Evolutionary conservation across 2,888 invertebrate genomes (phyloP), one percentile per base, ranked within the genome.

Genomic region (Xanthorhoe spadicearia): DNA sequence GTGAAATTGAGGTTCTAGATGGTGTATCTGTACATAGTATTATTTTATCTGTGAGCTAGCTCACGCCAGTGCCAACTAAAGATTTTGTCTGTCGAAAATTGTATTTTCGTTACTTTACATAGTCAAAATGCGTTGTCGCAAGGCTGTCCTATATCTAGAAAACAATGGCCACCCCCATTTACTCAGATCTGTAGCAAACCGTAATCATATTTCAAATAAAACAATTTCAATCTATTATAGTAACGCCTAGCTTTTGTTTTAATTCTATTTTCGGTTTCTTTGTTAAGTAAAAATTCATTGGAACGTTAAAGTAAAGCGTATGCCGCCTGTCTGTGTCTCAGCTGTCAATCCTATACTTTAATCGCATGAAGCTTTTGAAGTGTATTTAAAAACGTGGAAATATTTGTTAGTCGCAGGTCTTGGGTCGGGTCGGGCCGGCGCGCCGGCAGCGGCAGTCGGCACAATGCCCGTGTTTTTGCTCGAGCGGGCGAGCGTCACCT

Each of bases 401-500:
- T 69, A 71, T 72, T 71, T 72, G 69, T 51, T 23, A 4, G 23
- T 23, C 23, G 23, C 23, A 3, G 23, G 23, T 23, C 23, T 23
- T 23, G 23, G n/a, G 23, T 23, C 23, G 23, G 61, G 51, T 67
- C 32, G 54, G 32, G 7, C 8, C 6, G 32, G 32, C 32, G 5
- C 32, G 49, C 7, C 58, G 48, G 49, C 38, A 43, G 38, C 59
- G 49, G 61, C 64, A 64, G 32, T 46, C 53, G 52, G 65, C 69
- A 66, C 70, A 63, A 61, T 65, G 61, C 61, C 56, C 55, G 58
- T 78, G 76, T 81, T 78, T 74, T 73, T 71, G 66, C 70, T 69
- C 72, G 61, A 74, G 68, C 67, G 48, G 64, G 66, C 68, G 50
- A 56, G 53, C 77, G 79, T 79, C 89, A 90, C 82, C 88, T 89